These are phyloP conservation scores for Spialia ferax DNA, from an alignment of 2,888 invertebrate genomes.

Conservation along the genomic window DNA sequence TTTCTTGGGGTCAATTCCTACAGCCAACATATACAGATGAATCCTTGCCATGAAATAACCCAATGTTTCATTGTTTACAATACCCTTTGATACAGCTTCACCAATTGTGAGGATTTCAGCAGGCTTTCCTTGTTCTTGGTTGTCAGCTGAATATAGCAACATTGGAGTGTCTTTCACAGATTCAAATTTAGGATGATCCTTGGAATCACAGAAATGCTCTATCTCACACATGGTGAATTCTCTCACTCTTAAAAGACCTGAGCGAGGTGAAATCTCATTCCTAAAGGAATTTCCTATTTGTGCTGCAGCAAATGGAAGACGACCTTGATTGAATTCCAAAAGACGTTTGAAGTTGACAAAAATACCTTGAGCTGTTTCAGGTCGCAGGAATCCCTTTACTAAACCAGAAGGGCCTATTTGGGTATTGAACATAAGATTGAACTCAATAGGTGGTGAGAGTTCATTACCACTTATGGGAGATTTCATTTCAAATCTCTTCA, in stretches of 20 bases:
- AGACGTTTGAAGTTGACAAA: slow-evolving; percentile 99
- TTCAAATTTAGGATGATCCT: slow-evolving; percentile 96
- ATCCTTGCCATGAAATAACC: slow-evolving; percentile 99
- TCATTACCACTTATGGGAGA: slow-evolving; percentile 98
- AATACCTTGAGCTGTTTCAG: slow-evolving; percentile 99
- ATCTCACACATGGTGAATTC: slow-evolving; percentile 99
- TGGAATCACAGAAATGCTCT: slow-evolving; percentile 99
- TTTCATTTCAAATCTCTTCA: slow-evolving; percentile 96
- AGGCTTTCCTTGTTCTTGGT: slow-evolving; percentile 98
- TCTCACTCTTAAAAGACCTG: slow-evolving; percentile 97
- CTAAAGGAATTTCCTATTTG: slow-evolving; percentile 99
- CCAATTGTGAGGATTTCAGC: slow-evolving; percentile 93
- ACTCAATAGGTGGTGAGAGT: slow-evolving; percentile 97
- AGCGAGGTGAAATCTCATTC: slow-evolving; percentile 99
- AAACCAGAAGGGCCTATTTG: slow-evolving; percentile 99
- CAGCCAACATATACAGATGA: slow-evolving; percentile 93
- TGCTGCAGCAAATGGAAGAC: slow-evolving; percentile 98
- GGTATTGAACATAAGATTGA: slow-evolving; percentile 99
- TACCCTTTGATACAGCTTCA: slow-evolving; percentile 93
- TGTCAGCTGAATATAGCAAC: slow-evolving; percentile 96
- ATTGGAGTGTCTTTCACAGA: slow-evolving; percentile 91
- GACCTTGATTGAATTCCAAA: slow-evolving; percentile 98
- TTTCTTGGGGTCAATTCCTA: slow-evolving; percentile 95
- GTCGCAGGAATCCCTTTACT: slow-evolving; percentile 97
- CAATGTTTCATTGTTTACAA: slow-evolving; percentile 98